A percentile compares a stretch with the other conserved stretches of the same genome.
Conservation (phyloP, 2,797 vertebrate species). For the Odontamblyopus rebecca region DNA sequence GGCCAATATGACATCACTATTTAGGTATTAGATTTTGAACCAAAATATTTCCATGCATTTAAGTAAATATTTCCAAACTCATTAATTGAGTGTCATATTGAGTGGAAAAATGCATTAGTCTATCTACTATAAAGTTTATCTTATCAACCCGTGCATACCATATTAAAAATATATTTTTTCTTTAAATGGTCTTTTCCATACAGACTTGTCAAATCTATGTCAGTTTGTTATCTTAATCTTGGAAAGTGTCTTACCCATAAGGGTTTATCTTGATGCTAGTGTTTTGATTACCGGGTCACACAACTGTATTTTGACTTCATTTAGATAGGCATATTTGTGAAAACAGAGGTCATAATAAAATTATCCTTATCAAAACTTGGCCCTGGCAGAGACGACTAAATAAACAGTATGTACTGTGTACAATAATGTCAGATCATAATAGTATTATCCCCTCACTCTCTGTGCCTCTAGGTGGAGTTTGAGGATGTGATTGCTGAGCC, state of each 20-base stretch:
- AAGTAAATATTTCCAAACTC: no score
- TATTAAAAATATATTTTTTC: neutral
- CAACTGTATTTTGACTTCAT: neutral
- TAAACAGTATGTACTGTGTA: neutral
- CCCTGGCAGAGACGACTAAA: neutral
- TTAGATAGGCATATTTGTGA: neutral
- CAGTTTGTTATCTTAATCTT: no score
- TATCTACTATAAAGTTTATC: neutral
- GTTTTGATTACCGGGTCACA: neutral
- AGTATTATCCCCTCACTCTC: no score
- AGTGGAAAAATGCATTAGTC: no score
- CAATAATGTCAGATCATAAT: neutral
- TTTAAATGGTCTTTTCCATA: neutral
- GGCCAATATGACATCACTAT: no score
- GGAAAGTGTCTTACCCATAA: no score
- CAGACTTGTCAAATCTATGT: no score
- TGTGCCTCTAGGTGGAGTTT: constrained; percentile 79
- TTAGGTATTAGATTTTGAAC: no score
- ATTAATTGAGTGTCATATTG: no score
- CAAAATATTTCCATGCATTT: no score
- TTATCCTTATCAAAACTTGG: neutral
- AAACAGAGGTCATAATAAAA: neutral
- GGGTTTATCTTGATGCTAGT: neutral
- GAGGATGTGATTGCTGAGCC: constrained; percentile 88
- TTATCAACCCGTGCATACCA: neutral